Evolutionary conservation across 2,888 invertebrate genomes (phyloP).

Genomic region (Orgyia antiqua): DNA sequence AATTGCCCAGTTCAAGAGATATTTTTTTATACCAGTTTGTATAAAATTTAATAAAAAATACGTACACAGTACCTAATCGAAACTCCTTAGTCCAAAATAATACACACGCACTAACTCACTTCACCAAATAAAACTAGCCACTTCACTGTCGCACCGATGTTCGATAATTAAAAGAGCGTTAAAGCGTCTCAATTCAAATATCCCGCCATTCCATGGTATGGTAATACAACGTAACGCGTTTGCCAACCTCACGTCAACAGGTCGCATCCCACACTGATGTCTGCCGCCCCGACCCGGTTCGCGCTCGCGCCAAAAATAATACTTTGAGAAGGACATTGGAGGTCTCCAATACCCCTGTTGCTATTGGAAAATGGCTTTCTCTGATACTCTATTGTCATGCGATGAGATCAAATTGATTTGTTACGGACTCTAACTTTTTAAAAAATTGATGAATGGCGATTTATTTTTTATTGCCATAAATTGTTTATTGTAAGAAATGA

Average conservation of each 20-base stretch:
- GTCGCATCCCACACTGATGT: slow-evolving; percentile 68
- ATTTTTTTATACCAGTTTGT: too few species aligned
- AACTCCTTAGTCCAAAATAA: slow-evolving; percentile 10
- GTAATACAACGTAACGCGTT: slow-evolving; percentile 32
- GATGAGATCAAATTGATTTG: slow-evolving; percentile 39
- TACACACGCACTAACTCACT: slow-evolving; percentile 9
- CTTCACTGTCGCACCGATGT: slow-evolving; percentile 9
- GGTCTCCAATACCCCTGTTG: slow-evolving; percentile 61
- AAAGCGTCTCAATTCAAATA: slow-evolving; percentile 36
- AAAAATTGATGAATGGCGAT: too few species aligned
- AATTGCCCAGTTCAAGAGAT: too few species aligned
- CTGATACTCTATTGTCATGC: slow-evolving; percentile 43
- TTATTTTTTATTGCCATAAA: too few species aligned
- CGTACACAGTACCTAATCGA: too few species aligned
- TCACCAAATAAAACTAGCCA: slow-evolving; percentile 12
- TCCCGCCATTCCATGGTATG: slow-evolving; percentile 36
- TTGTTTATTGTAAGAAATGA: too few species aligned
- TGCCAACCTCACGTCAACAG: slow-evolving; percentile 71
- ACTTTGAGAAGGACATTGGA: slow-evolving; percentile 60
- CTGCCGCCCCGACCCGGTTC: slow-evolving; percentile 46
- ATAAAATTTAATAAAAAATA: too few species aligned
- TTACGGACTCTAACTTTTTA: slow-evolving; percentile 12
- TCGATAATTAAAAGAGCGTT: slow-evolving; percentile 19
- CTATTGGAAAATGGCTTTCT: slow-evolving; percentile 67
- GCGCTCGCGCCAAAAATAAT: slow-evolving; percentile 76